phyloP scores from a whole-genome alignment of 2,797 vertebrate genomes.

The Scleropages formosus region DNA sequence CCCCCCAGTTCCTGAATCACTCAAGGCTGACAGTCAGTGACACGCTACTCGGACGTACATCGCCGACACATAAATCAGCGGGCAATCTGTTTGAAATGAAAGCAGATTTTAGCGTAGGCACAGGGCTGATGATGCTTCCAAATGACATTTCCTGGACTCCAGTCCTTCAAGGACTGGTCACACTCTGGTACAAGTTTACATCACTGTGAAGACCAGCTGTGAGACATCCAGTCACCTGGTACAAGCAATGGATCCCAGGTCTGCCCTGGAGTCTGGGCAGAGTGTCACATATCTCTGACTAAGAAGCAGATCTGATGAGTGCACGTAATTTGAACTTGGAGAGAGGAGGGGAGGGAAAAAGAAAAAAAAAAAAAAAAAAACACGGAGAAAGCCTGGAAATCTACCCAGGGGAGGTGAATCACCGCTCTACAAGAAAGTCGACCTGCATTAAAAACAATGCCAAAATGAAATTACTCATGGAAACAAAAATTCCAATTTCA shows the following conservation, averaged over 20 bases:
- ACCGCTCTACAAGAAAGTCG: background rate
- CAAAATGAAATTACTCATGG: background rate
- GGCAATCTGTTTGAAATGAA: background rate
- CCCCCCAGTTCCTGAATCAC: no score
- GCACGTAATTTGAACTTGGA: conserved; percentile 3
- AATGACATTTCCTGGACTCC: background rate
- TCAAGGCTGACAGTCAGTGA: background rate
- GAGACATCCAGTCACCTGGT: background rate
- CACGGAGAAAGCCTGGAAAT: background rate
- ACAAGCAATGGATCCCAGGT: background rate
- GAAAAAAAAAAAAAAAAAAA: no score
- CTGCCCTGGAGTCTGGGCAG: background rate
- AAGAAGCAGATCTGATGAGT: conserved; percentile 9
- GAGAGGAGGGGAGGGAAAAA: no score
- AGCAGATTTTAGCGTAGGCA: background rate
- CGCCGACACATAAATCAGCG: background rate
- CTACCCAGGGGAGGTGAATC: background rate
- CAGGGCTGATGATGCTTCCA: background rate
- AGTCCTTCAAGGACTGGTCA: background rate
- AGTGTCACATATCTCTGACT: background rate
- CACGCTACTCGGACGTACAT: background rate
- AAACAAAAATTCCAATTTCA: background rate
- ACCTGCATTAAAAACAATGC: background rate
- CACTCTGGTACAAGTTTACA: background rate
- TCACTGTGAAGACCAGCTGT: background rate